These are phyloP conservation scores for Thysanoteuthis rhombus DNA, from an alignment of 2,888 invertebrate species.

Conservation along the genomic window DNA sequence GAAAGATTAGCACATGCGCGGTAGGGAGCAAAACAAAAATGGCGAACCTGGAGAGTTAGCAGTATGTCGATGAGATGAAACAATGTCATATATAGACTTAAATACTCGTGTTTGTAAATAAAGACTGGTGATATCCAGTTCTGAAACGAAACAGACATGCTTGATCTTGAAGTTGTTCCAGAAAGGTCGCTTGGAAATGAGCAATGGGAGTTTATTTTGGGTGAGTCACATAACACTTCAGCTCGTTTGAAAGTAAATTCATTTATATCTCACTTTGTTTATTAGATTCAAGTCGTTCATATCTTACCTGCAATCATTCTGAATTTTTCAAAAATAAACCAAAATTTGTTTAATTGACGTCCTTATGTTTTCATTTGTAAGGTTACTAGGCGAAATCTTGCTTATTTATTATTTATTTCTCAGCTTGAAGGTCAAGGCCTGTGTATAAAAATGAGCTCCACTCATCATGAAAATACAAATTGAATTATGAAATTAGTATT, in stretches of 20 bases:
- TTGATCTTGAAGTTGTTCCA: slow-evolving; percentile 95
- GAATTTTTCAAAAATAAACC: background rate
- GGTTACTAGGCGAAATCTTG: background rate
- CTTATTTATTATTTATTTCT: background rate
- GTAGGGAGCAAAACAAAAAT: slow-evolving; percentile 56
- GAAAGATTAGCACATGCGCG: slow-evolving; percentile 43
- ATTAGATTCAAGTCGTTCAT: background rate
- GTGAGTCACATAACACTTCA: slow-evolving; percentile 72
- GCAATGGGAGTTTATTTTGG: slow-evolving; percentile 96
- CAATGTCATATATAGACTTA: slow-evolving; percentile 19
- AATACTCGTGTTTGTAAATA: slow-evolving; percentile 32
- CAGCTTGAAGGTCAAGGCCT: background rate
- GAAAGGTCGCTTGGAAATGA: slow-evolving; percentile 88
- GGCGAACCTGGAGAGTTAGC: slow-evolving; percentile 41
- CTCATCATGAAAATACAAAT: no score
- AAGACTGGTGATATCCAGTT: slow-evolving; percentile 18
- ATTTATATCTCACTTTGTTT: background rate
- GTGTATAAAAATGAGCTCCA: no score
- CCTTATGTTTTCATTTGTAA: slow-evolving; percentile 12
- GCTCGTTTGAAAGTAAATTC: background rate
- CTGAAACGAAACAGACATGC: slow-evolving; percentile 73
- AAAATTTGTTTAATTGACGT: background rate
- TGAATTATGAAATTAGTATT: no score
- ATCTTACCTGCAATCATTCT: background rate
- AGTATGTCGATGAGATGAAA: slow-evolving; percentile 24